phyloP scores from a whole-genome alignment of 2,113 vertebrate species.

The Mastomys coucha region DNA sequence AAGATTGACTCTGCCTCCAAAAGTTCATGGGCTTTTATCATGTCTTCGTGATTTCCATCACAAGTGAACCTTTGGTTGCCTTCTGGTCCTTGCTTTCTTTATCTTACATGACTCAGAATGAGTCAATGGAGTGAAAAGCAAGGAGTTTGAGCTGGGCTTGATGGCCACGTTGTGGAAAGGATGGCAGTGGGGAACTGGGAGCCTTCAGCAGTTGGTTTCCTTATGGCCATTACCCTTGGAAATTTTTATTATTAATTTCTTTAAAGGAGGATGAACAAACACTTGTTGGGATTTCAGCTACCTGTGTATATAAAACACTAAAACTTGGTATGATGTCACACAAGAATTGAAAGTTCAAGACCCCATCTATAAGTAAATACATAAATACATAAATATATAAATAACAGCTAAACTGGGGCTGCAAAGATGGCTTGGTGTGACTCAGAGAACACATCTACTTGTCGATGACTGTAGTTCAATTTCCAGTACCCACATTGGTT shows the following conservation, averaged over 20 bases:
- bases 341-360: neutral
- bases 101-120: neutral
- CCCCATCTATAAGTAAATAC: neutral
- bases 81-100: slow-evolving; percentile 33
- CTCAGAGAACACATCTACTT: neutral
- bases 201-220: slow-evolving; percentile 3
- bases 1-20: neutral
- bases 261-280: slow-evolving; percentile 43
- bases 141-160: neutral
- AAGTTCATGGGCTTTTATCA: neutral
- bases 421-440: neutral
- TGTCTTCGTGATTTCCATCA: neutral
- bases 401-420: neutral
- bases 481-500: neutral
- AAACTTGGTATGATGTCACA: neutral
- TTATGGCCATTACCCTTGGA: slow-evolving; percentile 22
- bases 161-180: neutral
- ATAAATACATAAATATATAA: too few species aligned
- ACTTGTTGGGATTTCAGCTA: slow-evolving; percentile 4
- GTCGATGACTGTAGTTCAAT: neutral
- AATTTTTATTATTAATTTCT: slow-evolving; percentile 43
- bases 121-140: neutral
- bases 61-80: neutral
- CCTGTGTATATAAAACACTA: slow-evolving; percentile 42
- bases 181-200: slow-evolving; percentile 12